Conservation (phyloP, 2,797 vertebrate genomes). For the Anguilla pacifica region DNA sequence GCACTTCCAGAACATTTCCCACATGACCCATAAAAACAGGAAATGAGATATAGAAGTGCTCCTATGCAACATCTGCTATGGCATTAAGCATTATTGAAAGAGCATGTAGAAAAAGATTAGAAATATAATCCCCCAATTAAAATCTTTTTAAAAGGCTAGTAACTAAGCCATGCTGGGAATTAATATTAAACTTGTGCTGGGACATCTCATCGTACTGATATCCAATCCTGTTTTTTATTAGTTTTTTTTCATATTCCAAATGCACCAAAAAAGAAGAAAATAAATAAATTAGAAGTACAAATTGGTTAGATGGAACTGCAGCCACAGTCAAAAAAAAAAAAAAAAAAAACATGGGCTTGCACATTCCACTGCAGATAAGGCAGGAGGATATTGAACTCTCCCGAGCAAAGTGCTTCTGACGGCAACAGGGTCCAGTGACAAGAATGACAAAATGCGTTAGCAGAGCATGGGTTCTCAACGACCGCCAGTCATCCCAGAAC, state of each 20-base stretch:
- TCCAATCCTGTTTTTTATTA: not conserved
- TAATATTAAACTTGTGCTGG: conserved; percentile 13
- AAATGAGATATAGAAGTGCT: conserved; percentile 30
- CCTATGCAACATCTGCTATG: conserved; percentile 54
- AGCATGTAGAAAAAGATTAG: conserved; percentile 46
- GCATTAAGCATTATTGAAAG: conserved; percentile 54
- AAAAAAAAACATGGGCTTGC: not conserved
- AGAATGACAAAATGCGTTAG: conserved; percentile 14
- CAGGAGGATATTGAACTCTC: not conserved
- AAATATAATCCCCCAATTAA: conserved; percentile 53
- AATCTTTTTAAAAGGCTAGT: conserved; percentile 31
- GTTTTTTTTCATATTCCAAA: conserved; percentile 12
- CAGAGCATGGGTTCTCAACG: not conserved
- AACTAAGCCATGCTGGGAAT: conserved; percentile 26
- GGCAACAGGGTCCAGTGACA: not conserved
- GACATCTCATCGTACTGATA: not conserved
- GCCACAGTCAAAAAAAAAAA: not conserved
- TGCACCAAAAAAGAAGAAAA: conserved; percentile 20
- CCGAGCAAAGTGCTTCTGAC: not conserved
- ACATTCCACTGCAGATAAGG: not conserved
- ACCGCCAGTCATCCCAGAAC: not conserved
- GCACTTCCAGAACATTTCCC: not conserved
- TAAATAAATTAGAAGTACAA: not conserved
- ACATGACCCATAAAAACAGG: conserved; percentile 14
- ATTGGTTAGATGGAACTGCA: not conserved